phyloP scores from a whole-genome alignment of 2,888 invertebrate species.

The Ceratothoa steindachneri region DNA sequence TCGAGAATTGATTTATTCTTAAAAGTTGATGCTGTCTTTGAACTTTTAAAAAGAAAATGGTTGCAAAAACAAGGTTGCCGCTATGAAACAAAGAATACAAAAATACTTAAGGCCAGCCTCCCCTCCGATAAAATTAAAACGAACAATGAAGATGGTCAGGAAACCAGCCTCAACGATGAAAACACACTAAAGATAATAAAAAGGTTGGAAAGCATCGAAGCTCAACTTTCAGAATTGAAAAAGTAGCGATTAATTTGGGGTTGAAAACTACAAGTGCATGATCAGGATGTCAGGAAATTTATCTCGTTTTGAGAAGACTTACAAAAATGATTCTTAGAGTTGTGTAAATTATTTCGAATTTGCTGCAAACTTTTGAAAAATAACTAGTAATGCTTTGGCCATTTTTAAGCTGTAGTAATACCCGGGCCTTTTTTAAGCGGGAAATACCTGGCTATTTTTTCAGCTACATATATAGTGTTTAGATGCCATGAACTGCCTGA shows the following conservation, averaged over 20 bases:
- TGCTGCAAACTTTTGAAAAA: too few species aligned
- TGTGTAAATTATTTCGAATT: too few species aligned
- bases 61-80: not conserved
- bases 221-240: not conserved
- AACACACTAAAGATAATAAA: not conserved
- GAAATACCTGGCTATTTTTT: too few species aligned
- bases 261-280: not conserved
- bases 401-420: too few species aligned
- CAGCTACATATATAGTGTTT: too few species aligned
- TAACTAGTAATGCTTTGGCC: too few species aligned
- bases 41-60: not conserved
- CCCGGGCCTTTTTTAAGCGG: too few species aligned
- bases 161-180: not conserved
- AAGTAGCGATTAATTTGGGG: not conserved
- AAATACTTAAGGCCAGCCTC: not conserved
- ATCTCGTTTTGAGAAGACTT: too few species aligned
- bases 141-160: not conserved
- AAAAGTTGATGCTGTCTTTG: conserved; percentile 15
- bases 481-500: not conserved
- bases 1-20: conserved; percentile 21
- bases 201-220: not conserved
- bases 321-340: too few species aligned
- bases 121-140: not conserved
- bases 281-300: not conserved
- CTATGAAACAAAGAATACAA: not conserved